Evolutionary conservation across 2,113 vertebrate genomes (phyloP).

Genomic region (Pangasianodon hypophthalmus): DNA sequence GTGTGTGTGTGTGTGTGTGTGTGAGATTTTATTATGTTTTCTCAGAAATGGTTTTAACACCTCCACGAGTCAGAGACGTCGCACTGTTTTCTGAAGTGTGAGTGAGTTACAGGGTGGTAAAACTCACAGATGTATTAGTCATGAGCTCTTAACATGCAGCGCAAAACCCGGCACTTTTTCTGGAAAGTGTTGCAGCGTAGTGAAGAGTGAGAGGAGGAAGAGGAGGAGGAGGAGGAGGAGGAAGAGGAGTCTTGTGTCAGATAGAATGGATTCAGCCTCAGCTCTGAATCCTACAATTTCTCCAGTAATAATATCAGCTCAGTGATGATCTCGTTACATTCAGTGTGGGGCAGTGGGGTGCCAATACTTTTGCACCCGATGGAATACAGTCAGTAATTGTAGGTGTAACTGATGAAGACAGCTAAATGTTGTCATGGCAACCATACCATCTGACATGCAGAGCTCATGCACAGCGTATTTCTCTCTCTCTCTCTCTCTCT

Average conservation of each 20-base stretch:
- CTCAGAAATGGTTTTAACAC: neutral
- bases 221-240: neutral
- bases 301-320: neutral
- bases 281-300: neutral
- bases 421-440: conserved; percentile 33
- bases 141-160: conserved; percentile 10
- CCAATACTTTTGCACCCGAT: neutral
- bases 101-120: neutral
- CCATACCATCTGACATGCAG: neutral
- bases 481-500: neutral
- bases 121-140: conserved; percentile 19
- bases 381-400: neutral
- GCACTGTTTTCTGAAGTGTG: neutral
- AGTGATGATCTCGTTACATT: neutral
- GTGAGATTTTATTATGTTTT: neutral
- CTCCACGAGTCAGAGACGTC: neutral
- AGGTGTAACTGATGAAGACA: neutral
- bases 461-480: neutral
- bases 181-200: neutral
- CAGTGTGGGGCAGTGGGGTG: neutral
- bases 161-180: neutral
- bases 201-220: neutral
- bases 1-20: neutral
- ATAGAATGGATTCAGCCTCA: neutral
- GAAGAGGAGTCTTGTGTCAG: neutral